These are phyloP conservation scores for Lymantria dispar DNA, from an alignment of 2,888 invertebrate species.

Conservation along the genomic window DNA sequence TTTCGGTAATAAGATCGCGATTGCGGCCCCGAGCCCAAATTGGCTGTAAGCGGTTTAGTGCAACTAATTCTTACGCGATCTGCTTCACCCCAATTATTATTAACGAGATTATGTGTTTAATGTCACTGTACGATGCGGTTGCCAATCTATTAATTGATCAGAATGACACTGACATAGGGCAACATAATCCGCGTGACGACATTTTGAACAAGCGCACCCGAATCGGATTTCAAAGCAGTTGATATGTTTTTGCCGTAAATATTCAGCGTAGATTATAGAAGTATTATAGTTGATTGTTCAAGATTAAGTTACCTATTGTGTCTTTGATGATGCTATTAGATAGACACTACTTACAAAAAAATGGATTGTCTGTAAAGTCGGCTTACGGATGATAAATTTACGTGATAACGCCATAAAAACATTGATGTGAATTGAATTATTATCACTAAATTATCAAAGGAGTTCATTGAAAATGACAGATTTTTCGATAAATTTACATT, in stretches of 20 bases:
- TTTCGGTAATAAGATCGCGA: slow-evolving; percentile 31
- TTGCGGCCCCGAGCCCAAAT: slow-evolving; percentile 35
- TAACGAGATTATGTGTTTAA: slow-evolving; percentile 44
- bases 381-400: too few relatives aligned
- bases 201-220: not conserved
- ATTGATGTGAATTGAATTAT: too few relatives aligned
- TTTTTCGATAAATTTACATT: too few relatives aligned
- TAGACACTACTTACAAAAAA: too few relatives aligned
- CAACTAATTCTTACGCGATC: slow-evolving; percentile 38
- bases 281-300: too few relatives aligned
- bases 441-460: too few relatives aligned
- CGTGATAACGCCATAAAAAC: too few relatives aligned
- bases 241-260: not conserved
- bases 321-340: too few relatives aligned
- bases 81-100: slow-evolving; percentile 33
- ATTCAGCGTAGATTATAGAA: too few relatives aligned
- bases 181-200: not conserved
- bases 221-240: not conserved
- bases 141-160: slow-evolving; percentile 8
- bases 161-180: slow-evolving; percentile 10
- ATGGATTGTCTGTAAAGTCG: too few relatives aligned
- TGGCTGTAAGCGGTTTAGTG: slow-evolving; percentile 45
- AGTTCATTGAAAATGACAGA: too few relatives aligned
- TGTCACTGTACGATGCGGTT: slow-evolving; percentile 25
- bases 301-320: too few relatives aligned